phyloP scores from a whole-genome alignment of 2,888 invertebrate genomes.

The Leptopilina drosophilae region DNA sequence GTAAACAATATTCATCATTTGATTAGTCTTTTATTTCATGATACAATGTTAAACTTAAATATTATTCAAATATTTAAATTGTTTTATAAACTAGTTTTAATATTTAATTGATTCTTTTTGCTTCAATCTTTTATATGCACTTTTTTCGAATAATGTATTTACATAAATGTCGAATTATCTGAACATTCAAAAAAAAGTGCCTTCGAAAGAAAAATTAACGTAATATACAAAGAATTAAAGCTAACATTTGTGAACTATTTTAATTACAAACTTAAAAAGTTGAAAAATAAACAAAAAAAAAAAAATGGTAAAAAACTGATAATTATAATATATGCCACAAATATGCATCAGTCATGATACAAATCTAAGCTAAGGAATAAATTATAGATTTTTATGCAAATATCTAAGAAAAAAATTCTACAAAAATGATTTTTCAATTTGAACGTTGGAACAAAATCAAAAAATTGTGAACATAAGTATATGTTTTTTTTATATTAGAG shows the following conservation, averaged over 20 bases:
- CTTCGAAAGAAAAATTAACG: background rate
- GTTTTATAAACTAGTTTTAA: background rate
- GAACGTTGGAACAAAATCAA: background rate
- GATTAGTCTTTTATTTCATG: slow-evolving; percentile 3
- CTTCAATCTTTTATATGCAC: background rate
- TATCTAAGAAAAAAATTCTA: slow-evolving; percentile 8
- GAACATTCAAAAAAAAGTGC: background rate
- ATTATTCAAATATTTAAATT: background rate
- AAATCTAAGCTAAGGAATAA: slow-evolving; percentile 30
- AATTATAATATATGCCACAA: slow-evolving; percentile 18
- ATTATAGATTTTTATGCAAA: slow-evolving; percentile 7
- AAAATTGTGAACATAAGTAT: background rate
- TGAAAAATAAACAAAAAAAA: background rate
- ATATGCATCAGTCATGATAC: slow-evolving; percentile 28
- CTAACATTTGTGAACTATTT: background rate
- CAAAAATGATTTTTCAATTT: slow-evolving; percentile 1
- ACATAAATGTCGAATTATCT: background rate
- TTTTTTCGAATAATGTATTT: slow-evolving; percentile 8
- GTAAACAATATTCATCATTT: background rate
- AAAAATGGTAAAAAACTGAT: background rate
- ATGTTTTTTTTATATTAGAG: background rate
- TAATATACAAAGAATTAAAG: slow-evolving; percentile 7
- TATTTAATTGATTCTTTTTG: background rate
- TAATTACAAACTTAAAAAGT: slow-evolving; percentile 20
- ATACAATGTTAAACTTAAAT: slow-evolving; percentile 10